Evolutionary conservation across 2,113 vertebrate species (phyloP).

Genomic region (Heterochromis multidens): DNA sequence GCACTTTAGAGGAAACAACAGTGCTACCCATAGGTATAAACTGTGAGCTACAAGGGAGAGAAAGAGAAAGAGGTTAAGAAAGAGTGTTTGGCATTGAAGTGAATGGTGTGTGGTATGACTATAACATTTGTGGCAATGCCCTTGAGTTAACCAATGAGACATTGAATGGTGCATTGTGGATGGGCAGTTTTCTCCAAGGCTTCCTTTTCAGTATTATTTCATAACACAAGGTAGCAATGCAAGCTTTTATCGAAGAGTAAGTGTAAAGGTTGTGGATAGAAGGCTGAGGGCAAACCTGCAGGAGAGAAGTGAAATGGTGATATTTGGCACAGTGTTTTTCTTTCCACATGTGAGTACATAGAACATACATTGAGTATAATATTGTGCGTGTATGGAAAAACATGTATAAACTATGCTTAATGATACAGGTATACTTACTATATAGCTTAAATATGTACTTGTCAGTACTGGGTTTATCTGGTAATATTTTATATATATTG

Average conservation of each 20-base stretch:
- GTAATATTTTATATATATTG: not conserved
- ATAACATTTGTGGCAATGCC: conserved; percentile 55
- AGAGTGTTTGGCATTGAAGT: conserved; percentile 39
- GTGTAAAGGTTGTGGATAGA: conserved; percentile 42
- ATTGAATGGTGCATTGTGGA: conserved; percentile 61
- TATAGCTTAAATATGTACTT: too few relatives aligned
- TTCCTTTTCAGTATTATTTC: conserved; percentile 53
- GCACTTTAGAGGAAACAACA: conserved; percentile 26
- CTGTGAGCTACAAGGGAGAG: not conserved
- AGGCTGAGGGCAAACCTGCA: conserved; percentile 33
- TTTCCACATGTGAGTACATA: not conserved
- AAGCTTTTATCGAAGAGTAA: conserved; percentile 20
- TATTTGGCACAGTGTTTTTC: conserved; percentile 22
- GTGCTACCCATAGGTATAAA: not conserved
- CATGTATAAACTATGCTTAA: not conserved
- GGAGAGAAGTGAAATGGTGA: conserved; percentile 6
- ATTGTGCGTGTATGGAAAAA: not conserved
- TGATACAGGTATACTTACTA: too few relatives aligned
- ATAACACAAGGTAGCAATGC: conserved; percentile 47
- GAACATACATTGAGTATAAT: not conserved
- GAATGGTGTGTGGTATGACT: conserved; percentile 48
- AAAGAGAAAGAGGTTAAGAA: not conserved
- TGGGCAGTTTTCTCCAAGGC: conserved; percentile 70
- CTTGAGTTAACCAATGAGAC: conserved; percentile 61
- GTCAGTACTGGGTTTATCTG: not conserved